These are phyloP conservation scores for Takifugu flavidus DNA, from an alignment of 2,113 vertebrate species.

Conservation along the genomic window DNA sequence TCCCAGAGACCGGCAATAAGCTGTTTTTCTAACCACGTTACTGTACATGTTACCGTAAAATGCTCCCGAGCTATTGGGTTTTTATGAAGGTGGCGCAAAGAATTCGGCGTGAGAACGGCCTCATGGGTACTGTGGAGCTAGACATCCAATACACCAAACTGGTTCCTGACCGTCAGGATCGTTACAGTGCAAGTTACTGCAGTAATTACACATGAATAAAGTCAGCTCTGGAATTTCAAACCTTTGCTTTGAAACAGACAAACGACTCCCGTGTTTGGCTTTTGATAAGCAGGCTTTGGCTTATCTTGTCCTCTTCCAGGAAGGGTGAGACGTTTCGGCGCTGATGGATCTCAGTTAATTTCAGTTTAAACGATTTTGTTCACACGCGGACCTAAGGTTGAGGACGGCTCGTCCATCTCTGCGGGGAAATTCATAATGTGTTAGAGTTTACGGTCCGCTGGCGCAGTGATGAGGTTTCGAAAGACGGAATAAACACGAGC, in stretches of 20 bases:
- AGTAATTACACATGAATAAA: background rate
- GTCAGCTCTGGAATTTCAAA: conserved; percentile 21
- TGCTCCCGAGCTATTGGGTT: conserved; percentile 3
- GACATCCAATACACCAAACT: no score
- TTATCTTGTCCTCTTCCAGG: conserved; percentile 61
- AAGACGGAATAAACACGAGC: no score
- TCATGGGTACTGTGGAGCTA: no score
- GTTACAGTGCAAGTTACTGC: no score
- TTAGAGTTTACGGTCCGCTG: conserved; percentile 45
- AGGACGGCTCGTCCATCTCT: conserved; percentile 51
- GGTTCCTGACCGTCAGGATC: no score
- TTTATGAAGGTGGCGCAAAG: background rate
- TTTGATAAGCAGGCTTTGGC: conserved; percentile 63
- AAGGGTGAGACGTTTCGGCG: conserved; percentile 43
- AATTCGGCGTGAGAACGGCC: no score
- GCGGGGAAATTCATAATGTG: conserved; percentile 48
- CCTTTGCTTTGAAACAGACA: conserved; percentile 41
- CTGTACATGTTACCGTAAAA: conserved; percentile 17
- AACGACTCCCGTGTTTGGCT: conserved; percentile 59
- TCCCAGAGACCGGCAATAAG: conserved; percentile 9
- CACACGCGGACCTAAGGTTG: conserved; percentile 51
- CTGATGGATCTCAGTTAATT: conserved; percentile 61
- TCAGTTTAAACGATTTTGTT: conserved; percentile 42
- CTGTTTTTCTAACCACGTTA: conserved; percentile 25
- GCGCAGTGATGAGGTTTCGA: no score